These are phyloP conservation scores for Sebastiscus tertius DNA, from an alignment of 2,797 vertebrate genomes.

Conservation along the genomic window DNA sequence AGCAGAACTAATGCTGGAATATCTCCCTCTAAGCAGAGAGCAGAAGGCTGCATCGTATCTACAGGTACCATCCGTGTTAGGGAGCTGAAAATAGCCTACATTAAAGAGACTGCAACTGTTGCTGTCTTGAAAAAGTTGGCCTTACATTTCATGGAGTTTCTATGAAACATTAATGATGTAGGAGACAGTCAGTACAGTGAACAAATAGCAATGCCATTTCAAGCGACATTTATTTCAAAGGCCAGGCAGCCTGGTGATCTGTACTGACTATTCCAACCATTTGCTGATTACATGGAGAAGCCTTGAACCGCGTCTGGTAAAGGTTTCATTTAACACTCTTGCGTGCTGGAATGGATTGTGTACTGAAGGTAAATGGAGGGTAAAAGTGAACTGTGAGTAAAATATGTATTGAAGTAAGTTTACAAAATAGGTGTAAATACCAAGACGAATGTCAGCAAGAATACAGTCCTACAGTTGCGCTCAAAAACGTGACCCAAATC, in stretches of 20 bases:
- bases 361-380: conserved; percentile 33
- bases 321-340: conserved; percentile 60
- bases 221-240: conserved; percentile 11
- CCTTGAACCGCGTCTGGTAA: conserved; percentile 23
- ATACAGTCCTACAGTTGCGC: not conserved
- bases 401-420: not conserved
- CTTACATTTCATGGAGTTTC: not conserved
- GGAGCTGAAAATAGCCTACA: conserved; percentile 11
- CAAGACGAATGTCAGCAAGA: not conserved
- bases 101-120: conserved; percentile 1
- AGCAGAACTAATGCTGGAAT: not conserved
- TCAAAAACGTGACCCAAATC: not conserved
- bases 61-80: not conserved
- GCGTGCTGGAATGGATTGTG: conserved; percentile 27
- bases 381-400: conserved; percentile 5
- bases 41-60: conserved; percentile 7
- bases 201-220: conserved; percentile 18
- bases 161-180: conserved; percentile 34
- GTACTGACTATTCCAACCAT: not conserved
- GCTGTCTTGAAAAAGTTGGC: conserved; percentile 1
- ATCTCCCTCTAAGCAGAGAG: not conserved
- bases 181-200: conserved; percentile 3
- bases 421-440: not conserved
- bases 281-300: not conserved
- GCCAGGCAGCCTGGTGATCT: conserved; percentile 2